phyloP scores from a whole-genome alignment of 2,797 vertebrate genomes.

The Ciconia nigra region DNA sequence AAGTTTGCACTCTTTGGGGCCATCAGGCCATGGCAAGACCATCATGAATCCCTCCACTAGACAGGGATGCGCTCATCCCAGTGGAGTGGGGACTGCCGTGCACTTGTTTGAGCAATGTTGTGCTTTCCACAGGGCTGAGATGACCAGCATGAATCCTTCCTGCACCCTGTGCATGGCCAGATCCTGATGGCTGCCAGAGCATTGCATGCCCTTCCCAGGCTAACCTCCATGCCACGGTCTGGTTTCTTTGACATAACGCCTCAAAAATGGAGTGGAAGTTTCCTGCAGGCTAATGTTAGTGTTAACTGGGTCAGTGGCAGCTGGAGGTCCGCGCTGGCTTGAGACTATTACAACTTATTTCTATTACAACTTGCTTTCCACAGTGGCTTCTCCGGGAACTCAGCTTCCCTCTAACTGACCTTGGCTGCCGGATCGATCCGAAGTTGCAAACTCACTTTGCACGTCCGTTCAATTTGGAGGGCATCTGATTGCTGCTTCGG shows the following conservation, averaged over 20 bases:
- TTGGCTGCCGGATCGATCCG: background rate
- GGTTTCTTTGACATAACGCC: background rate
- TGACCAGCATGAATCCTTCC: background rate
- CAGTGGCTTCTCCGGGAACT: background rate
- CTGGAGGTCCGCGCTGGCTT: background rate
- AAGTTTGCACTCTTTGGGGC: background rate
- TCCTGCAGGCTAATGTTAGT: background rate
- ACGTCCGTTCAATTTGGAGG: background rate
- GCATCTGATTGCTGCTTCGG: background rate
- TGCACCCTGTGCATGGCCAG: background rate
- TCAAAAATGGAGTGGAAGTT: background rate
- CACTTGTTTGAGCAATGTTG: accelerated
- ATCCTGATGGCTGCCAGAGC: accelerated
- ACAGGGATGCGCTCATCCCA: background rate
- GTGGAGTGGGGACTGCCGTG: accelerated
- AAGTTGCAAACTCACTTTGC: background rate
- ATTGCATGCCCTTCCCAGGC: accelerated
- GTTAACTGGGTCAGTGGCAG: constrained; percentile 39
- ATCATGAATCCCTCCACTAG: background rate
- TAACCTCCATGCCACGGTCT: background rate
- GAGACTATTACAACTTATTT: background rate
- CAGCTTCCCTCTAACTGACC: constrained; percentile 8
- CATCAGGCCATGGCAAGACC: background rate
- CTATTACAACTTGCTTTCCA: background rate
- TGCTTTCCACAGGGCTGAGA: background rate